Evolutionary conservation across 2,888 invertebrate species (phyloP), one percentile per base, ranked within the genome.

Genomic region (Polyploca ridens): DNA sequence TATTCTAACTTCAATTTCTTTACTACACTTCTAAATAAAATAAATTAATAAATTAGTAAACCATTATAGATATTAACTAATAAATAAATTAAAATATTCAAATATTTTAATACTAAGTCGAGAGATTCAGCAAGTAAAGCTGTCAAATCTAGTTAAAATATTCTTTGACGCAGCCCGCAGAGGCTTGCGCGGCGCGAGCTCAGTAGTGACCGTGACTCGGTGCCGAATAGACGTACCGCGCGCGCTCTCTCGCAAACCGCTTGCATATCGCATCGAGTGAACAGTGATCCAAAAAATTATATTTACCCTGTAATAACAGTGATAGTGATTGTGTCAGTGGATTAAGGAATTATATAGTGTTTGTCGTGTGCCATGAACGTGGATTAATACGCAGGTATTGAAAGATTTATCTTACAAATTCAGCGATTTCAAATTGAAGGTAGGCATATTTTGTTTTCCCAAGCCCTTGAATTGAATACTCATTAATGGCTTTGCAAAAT

Each of bases 181-280:
- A 87, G 87, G 86, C 84, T 87, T 90, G 92, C 90, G 91, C 91
- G 87, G 84, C 81, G 81, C 83, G 78, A 73, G 74, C 69, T 77
- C 86, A 91, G 93, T 92, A 76, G 75, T 77, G 75, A 73, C 81
- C 90, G 92, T 76, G 90, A 75, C 78, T 71, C 77, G 76, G 84
- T 73, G 83, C 72, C 69, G 84, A 69, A 71, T 73, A 84, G 82
- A 83, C 87, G 89, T 81, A 67, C 70, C 79, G 81, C 77, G 79
- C 77, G 76, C 76, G 68, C 66, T 65, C 62, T 33, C 41, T 66
- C 65, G 64, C 73, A 64, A 68, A 73, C 69, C 68, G 68, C 76
- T 54, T 54, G 71, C 74, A 71, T 73, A 75, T 74, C 80, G 77
- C 76, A 75, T 75, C 85, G 81, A 84, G 87, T 87, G 87, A 78